Percentiles rank a stretch among this genome's conserved stretches.
Conservation (phyloP, 2,113 vertebrate genomes). For the Ptyas mucosa region DNA sequence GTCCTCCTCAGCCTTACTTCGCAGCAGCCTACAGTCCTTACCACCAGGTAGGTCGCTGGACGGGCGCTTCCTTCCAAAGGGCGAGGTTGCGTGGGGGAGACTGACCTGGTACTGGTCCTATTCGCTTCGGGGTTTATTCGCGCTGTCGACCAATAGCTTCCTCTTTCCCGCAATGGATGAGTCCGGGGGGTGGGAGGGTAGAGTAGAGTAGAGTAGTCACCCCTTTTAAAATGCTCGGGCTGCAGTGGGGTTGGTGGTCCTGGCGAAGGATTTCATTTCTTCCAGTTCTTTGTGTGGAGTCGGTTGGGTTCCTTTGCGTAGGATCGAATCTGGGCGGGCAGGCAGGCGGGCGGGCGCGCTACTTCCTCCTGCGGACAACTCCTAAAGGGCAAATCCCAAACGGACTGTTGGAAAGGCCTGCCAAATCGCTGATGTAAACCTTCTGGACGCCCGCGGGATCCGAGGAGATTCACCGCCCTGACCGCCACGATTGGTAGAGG, state of each 20-base stretch:
- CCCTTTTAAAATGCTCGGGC: not conserved
- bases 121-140: not conserved
- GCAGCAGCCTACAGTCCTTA: constrained; percentile 85
- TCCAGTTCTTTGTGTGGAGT: not conserved
- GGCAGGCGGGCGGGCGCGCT: not conserved
- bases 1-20: constrained; percentile 89
- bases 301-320: not conserved
- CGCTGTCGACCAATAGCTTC: not conserved
- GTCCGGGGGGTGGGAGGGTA: not conserved
- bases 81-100: not conserved
- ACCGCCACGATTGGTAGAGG: not conserved
- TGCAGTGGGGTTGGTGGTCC: not conserved
- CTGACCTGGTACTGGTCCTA: no score
- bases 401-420: not conserved
- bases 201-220: not conserved
- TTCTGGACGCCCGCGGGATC: not conserved
- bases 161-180: not conserved
- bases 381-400: not conserved
- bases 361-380: not conserved
- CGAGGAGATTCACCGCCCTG: no score
- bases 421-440: not conserved
- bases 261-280: not conserved
- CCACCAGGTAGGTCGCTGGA: constrained; percentile 79
- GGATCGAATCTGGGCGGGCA: not conserved
- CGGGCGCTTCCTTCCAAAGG: not conserved